Percentiles rank a stretch among this genome's conserved stretches.
Conservation (phyloP, 2,113 vertebrate species). For the Corythaixoides concolor region DNA sequence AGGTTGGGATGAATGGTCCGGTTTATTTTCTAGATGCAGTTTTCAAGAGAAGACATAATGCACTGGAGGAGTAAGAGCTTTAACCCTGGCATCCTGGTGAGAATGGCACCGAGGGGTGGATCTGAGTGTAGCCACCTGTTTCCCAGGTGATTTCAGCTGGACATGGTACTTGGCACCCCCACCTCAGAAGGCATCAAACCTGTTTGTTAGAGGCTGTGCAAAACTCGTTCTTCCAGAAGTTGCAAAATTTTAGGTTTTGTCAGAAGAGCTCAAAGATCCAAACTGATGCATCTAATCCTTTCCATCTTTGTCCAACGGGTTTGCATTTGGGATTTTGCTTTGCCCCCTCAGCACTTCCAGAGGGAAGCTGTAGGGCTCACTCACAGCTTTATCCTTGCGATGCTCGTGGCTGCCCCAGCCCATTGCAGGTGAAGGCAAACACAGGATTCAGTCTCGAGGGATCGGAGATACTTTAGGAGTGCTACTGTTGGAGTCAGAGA, state of each 20-base stretch:
- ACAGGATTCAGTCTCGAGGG: not conserved
- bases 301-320: not conserved
- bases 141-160: not conserved
- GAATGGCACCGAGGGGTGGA: not conserved
- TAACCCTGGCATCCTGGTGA: not conserved
- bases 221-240: not conserved
- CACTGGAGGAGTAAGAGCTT: not conserved
- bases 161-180: not conserved
- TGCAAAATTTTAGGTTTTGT: not conserved
- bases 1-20: not conserved
- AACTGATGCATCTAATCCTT: rapidly evolving
- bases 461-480: not conserved
- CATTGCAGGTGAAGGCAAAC: not conserved
- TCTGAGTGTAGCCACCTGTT: not conserved
- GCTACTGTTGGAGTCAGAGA: not conserved
- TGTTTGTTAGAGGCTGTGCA: not conserved
- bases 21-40: slow-evolving; percentile 20
- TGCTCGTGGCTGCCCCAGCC: not conserved
- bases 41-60: not conserved
- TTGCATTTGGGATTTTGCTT: not conserved
- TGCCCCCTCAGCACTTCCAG: not conserved
- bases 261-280: not conserved
- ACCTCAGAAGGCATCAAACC: not conserved
- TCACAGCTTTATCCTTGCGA: not conserved
- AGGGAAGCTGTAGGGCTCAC: not conserved